Evolutionary conservation across 2,888 invertebrate genomes (phyloP).

Genomic region (Metellina segmentata): DNA sequence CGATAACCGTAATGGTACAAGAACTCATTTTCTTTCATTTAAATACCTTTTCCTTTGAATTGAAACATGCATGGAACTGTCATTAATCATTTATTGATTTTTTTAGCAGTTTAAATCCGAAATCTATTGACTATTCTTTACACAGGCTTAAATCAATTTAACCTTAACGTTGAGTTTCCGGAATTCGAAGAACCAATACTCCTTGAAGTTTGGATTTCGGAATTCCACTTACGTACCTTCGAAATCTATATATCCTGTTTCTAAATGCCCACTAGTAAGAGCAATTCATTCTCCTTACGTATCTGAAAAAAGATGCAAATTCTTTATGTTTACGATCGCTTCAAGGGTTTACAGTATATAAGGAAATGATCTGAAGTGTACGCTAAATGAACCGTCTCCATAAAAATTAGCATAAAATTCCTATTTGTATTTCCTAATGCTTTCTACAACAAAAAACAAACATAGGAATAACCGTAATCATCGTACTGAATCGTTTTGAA

Average conservation of each 20-base stretch:
- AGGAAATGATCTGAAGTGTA: not conserved
- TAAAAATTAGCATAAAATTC: not conserved
- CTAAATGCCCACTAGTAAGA: not conserved
- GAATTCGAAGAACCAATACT: too few species aligned
- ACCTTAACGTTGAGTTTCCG: too few species aligned
- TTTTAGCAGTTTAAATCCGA: too few species aligned
- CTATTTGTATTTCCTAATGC: not conserved
- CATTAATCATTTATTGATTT: too few species aligned
- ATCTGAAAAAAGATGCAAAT: not conserved
- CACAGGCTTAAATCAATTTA: too few species aligned
- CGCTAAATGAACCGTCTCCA: not conserved
- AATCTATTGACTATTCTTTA: too few species aligned
- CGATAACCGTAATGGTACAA: too few species aligned
- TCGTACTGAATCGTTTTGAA: not conserved
- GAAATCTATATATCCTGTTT: not conserved
- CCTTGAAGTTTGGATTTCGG: too few species aligned
- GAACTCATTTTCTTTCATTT: too few species aligned
- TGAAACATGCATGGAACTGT: too few species aligned
- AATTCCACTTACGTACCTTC: too few species aligned
- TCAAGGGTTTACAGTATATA: not conserved
- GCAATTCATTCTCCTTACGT: not conserved
- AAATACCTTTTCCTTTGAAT: too few species aligned
- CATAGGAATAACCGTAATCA: not conserved
- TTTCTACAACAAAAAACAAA: not conserved
- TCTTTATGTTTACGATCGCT: not conserved